A percentile compares a stretch with the other conserved stretches of the same genome.
These are phyloP conservation scores for Drosophila planitibia DNA, from an alignment of 2,888 invertebrate species.

Conservation along the genomic window DNA sequence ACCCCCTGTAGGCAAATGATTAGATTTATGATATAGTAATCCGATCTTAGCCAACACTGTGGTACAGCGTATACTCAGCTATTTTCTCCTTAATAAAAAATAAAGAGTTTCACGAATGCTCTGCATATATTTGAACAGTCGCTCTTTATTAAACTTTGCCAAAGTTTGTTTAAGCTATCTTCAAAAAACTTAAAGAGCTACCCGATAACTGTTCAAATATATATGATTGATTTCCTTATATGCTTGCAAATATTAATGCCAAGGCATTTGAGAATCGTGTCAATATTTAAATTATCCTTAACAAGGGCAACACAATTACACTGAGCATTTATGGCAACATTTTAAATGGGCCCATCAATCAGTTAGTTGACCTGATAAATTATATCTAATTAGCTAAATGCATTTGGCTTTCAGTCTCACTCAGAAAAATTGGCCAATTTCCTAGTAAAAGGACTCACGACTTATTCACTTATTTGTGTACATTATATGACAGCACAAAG, in stretches of 20 bases:
- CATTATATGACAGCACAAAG: slow-evolving; percentile 34
- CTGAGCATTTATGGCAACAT: slow-evolving; percentile 3
- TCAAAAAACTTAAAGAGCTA: neutral
- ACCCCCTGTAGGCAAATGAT: neutral
- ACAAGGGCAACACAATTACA: neutral
- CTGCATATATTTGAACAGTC: neutral
- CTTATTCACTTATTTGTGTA: slow-evolving; percentile 56
- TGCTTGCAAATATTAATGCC: neutral
- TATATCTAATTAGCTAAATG: slow-evolving; percentile 57
- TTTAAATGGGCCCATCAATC: slow-evolving; percentile 35
- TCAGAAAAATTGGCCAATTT: slow-evolving; percentile 22
- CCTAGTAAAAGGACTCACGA: slow-evolving; percentile 24
- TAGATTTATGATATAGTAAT: neutral
- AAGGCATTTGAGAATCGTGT: too few relatives aligned
- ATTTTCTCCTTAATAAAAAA: neutral
- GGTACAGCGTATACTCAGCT: neutral
- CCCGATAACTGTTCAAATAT: neutral
- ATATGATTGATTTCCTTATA: neutral
- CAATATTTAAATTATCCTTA: neutral
- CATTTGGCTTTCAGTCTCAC: slow-evolving; percentile 16
- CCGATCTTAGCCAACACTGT: neutral
- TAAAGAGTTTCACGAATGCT: neutral
- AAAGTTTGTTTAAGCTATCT: neutral
- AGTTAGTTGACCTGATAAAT: slow-evolving; percentile 21
- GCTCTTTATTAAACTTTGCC: neutral